Evolutionary conservation across 2,888 invertebrate genomes (phyloP), one percentile per base, ranked within the genome.

Genomic region (Aspidiotus rigidus): DNA sequence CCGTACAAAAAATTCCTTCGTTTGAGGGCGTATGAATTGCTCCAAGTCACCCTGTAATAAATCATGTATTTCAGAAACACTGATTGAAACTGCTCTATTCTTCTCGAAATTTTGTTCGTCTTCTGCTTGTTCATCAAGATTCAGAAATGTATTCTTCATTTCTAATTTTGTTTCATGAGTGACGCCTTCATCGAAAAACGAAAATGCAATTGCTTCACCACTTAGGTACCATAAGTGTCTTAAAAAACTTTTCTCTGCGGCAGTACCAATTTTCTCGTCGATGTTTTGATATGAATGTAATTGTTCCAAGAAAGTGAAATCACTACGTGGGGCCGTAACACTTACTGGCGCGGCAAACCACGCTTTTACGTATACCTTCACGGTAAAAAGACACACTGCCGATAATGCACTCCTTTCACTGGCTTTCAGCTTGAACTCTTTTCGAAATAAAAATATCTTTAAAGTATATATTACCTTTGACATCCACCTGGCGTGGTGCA

Each of bases 401-500:
- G n/a, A 11, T n/a, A 76, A 60, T 16, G 60, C 70, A n/a, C 60
- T 71, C 11, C 69, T 41, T 69, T 75, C 75, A 41, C 55, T 41
- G 2, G 2, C 42, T 13, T 70, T 72, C 11, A 75, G 49, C 39
- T 71, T 53, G 62, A 74, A 75, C 55, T 74, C 69, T 7, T 72
- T 60, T 28, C 73, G 70, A 66, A 75, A 74, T 39, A 75, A 59
- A 67, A n/a, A n/a, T n/a, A n/a, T n/a, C n/a, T n/a, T n/a, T n/a
- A n/a, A n/a, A n/a, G n/a, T n/a, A n/a, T n/a, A 75, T 71, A 70
- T 74, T 49, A 72, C 74, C 71, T 72, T 75, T 9, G 72, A 70
- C 74, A 75, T 75, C 74, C 75, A 76, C 28, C 74, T 60, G 9
- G 75, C 74, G 70, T 74, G 73, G 39, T 74, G 75, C 54, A 74